A percentile compares a stretch with the other conserved stretches of the same genome.
These are phyloP conservation scores for Pangasius mekongensis DNA, from an alignment of 2,797 vertebrate genomes.

Conservation along the genomic window DNA sequence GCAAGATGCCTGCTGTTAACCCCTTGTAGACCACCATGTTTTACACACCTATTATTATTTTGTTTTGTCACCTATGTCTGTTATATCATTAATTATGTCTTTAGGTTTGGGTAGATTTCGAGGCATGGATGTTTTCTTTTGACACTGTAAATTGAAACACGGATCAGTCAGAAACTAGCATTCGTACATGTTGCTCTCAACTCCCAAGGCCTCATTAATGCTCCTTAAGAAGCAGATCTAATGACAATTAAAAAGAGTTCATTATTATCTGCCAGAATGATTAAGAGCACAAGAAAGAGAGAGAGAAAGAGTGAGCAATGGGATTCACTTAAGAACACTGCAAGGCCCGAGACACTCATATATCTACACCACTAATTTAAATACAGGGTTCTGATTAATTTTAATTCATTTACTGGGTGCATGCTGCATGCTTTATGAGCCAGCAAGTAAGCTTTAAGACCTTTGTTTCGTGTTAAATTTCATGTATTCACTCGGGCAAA, in stretches of 20 bases:
- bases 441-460: slow-evolving; percentile 3
- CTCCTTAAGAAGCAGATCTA: slow-evolving; percentile 56
- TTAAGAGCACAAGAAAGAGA: slow-evolving; percentile 52
- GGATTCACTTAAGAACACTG: slow-evolving; percentile 46
- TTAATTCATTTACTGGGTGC: slow-evolving; percentile 26
- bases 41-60: slow-evolving; percentile 20
- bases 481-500: slow-evolving; percentile 14
- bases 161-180: slow-evolving; percentile 15
- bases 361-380: slow-evolving; percentile 41
- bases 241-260: slow-evolving; percentile 62
- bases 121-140: neutral
- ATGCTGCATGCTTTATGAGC: neutral
- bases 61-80: slow-evolving; percentile 14
- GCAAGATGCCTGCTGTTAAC: slow-evolving; percentile 66
- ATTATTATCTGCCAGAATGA: slow-evolving; percentile 63
- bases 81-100: slow-evolving; percentile 16
- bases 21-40: slow-evolving; percentile 55
- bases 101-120: neutral
- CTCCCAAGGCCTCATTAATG: slow-evolving; percentile 50
- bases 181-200: slow-evolving; percentile 44
- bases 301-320: slow-evolving; percentile 29
- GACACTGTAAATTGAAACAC: slow-evolving; percentile 22
- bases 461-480: slow-evolving; percentile 23
- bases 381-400: slow-evolving; percentile 43
- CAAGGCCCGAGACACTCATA: slow-evolving; percentile 37